A percentile compares a stretch with the other conserved stretches of the same genome.
phyloP scores from a whole-genome alignment of 2,113 vertebrate genomes.

The Ceyx margarethae region DNA sequence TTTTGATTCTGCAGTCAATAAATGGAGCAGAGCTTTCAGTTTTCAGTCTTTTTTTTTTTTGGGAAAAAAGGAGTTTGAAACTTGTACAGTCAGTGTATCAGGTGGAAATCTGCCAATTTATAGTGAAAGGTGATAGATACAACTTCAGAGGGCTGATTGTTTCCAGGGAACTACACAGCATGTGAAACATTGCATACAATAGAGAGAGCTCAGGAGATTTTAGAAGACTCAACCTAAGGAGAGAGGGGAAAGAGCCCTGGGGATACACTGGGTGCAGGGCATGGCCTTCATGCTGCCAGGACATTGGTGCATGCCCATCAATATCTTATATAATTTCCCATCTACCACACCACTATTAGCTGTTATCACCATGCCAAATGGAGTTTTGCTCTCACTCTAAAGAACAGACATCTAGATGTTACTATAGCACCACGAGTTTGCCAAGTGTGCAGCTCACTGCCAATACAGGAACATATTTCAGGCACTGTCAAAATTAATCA shows the following conservation, averaged over 20 bases:
- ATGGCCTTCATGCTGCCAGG: not conserved
- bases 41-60: not conserved
- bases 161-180: not conserved
- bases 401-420: not conserved
- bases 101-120: not conserved
- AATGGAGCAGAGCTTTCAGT: not conserved
- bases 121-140: not conserved
- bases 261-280: not conserved
- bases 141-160: not conserved
- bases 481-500: not conserved
- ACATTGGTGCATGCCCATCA: not conserved
- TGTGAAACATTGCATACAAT: not conserved
- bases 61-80: not conserved
- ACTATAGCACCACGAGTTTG: not conserved
- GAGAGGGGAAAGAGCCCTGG: not conserved
- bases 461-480: not conserved
- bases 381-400: not conserved
- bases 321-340: fast-evolving
- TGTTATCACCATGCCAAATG: not conserved
- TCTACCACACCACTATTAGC: not conserved
- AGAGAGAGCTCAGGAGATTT: not conserved
- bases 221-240: not conserved
- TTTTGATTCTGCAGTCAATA: fast-evolving
- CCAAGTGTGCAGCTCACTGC: not conserved
- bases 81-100: not conserved